A percentile compares a stretch with the other conserved stretches of the same genome.
Evolutionary conservation across 2,888 invertebrate genomes (phyloP).

Genomic region (Drosophila tripunctata): DNA sequence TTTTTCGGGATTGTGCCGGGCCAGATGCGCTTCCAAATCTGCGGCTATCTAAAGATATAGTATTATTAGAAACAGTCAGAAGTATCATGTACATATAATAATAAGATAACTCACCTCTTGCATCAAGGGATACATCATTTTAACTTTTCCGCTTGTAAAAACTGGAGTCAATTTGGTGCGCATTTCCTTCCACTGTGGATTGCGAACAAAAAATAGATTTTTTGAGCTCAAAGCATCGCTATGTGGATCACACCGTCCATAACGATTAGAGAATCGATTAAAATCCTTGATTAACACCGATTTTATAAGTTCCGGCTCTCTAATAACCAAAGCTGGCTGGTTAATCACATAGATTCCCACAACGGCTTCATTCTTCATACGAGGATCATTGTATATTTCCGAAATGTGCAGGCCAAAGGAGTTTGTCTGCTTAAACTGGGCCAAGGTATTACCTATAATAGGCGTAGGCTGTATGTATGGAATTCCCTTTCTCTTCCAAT

Average conservation of each 20-base stretch:
- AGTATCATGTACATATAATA: not conserved
- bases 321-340: constrained; percentile 84
- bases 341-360: constrained; percentile 84
- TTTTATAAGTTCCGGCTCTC: constrained; percentile 85
- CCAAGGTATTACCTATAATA: constrained; percentile 84
- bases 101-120: constrained; percentile 64
- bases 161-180: constrained; percentile 84
- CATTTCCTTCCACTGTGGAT: constrained; percentile 84
- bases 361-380: constrained; percentile 72
- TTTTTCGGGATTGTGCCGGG: constrained; percentile 6
- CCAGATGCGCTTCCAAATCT: constrained; percentile 69
- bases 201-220: constrained; percentile 84
- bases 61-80: no score
- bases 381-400: constrained; percentile 80
- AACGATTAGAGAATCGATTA: constrained; percentile 82
- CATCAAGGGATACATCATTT: constrained; percentile 83
- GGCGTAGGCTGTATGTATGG: constrained; percentile 81
- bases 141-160: constrained; percentile 84
- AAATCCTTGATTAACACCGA: constrained; percentile 85
- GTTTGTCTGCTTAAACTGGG: constrained; percentile 73
- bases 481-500: constrained; percentile 83
- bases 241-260: constrained; percentile 73
- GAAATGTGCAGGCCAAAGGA: constrained; percentile 81
- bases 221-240: constrained; percentile 82
- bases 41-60: constrained; percentile 61